phyloP scores from a whole-genome alignment of 2,113 vertebrate genomes.

The Neotoma lepida region DNA sequence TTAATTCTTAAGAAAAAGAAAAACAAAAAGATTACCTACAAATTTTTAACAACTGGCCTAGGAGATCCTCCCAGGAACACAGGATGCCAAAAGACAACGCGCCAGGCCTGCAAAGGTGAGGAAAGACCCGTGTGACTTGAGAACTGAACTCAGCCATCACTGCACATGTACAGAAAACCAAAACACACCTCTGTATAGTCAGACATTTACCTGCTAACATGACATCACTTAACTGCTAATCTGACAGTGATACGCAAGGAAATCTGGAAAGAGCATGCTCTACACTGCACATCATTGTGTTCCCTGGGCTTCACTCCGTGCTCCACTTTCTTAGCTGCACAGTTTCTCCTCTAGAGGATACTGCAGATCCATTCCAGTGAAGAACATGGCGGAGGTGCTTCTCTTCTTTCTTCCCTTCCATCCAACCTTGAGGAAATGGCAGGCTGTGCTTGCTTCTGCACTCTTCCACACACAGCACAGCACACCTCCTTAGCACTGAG shows the following conservation, averaged over 20 bases:
- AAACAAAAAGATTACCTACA: background rate
- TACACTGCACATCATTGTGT: background rate
- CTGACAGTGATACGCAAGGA: background rate
- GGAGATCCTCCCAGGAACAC: background rate
- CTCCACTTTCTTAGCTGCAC: background rate
- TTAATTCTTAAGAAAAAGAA: slow-evolving; percentile 4
- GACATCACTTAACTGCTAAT: background rate
- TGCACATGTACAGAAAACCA: background rate
- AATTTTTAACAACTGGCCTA: background rate
- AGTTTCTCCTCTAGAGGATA: background rate
- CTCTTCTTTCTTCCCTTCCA: background rate
- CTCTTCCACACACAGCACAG: background rate
- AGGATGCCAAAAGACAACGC: background rate
- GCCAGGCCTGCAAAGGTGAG: background rate
- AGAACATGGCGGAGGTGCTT: background rate
- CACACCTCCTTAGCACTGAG: background rate
- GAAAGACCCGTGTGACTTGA: background rate
- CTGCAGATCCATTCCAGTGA: background rate
- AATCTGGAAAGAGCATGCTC: slow-evolving; percentile 21
- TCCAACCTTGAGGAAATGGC: background rate
- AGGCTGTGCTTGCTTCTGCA: background rate
- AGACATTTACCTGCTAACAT: background rate
- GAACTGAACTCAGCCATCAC: background rate
- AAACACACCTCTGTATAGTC: background rate
- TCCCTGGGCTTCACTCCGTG: background rate